Percentiles rank a stretch among this genome's conserved stretches.
Evolutionary conservation across 2,888 invertebrate genomes (phyloP).

Genomic region (Drosophila koepferae): DNA sequence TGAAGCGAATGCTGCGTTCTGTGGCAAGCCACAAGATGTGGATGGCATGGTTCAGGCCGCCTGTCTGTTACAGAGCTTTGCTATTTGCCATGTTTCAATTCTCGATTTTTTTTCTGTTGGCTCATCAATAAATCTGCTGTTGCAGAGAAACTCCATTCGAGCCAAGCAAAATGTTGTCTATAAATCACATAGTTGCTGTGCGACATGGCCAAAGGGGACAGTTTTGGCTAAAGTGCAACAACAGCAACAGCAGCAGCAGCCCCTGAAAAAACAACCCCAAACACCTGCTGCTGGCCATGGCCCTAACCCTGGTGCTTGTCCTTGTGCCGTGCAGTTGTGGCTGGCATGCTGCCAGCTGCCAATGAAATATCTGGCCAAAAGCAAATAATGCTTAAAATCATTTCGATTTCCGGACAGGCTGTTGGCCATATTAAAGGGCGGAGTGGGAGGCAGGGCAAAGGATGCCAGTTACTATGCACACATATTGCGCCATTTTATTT

Average conservation of each 20-base stretch:
- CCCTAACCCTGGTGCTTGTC: constrained; percentile 32
- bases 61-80: constrained; percentile 24
- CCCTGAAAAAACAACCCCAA: constrained; percentile 27
- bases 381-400: constrained; percentile 77
- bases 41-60: background rate
- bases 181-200: constrained; percentile 75
- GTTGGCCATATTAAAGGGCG: constrained; percentile 30
- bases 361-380: constrained; percentile 73
- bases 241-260: background rate
- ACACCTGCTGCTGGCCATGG: constrained; percentile 70
- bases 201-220: constrained; percentile 54
- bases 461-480: constrained; percentile 22
- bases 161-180: constrained; percentile 51
- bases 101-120: constrained; percentile 40
- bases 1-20: constrained; percentile 31
- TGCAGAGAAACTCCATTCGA: constrained; percentile 52
- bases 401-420: constrained; percentile 59
- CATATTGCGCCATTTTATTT: constrained; percentile 60
- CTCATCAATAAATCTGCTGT: constrained; percentile 77
- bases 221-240: constrained; percentile 49
- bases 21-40: constrained; percentile 50
- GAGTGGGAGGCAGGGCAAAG: constrained; percentile 18
- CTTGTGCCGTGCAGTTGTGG: constrained; percentile 20
- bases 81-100: constrained; percentile 49
- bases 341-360: constrained; percentile 74